Evolutionary conservation across 2,113 vertebrate species (phyloP).

Genomic region (Urocynchramus pylzowi): DNA sequence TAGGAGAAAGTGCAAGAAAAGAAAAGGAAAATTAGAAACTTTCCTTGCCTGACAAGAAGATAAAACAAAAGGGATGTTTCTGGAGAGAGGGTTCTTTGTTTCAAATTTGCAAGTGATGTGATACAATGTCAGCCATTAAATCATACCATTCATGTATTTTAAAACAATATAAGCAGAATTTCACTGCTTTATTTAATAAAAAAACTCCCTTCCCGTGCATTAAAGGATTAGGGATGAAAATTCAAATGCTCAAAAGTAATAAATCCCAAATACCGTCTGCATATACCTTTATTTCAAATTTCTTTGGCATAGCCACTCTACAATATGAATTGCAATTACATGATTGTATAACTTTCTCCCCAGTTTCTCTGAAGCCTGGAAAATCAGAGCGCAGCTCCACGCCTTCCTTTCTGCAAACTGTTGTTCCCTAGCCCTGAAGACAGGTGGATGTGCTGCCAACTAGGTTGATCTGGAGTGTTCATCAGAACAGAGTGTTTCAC

Average conservation of each 20-base stretch:
- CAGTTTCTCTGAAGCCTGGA: neutral
- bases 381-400: neutral
- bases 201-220: neutral
- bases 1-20: neutral
- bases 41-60: neutral
- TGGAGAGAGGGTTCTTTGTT: neutral
- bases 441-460: accelerated
- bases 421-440: neutral
- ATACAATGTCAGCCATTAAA: neutral
- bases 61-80: neutral
- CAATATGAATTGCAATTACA: neutral
- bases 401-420: neutral
- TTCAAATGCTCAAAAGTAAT: neutral
- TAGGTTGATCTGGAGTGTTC: neutral
- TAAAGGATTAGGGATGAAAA: neutral
- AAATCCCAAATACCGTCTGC: neutral
- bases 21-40: neutral
- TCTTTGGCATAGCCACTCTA: neutral
- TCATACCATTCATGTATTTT: neutral
- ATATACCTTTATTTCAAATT: neutral
- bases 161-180: neutral
- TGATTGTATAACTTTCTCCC: neutral
- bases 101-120: neutral
- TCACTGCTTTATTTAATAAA: neutral
- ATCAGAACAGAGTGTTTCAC: neutral